Conservation (phyloP, 2,888 invertebrate genomes). For the Antheraea assamensis region DNA sequence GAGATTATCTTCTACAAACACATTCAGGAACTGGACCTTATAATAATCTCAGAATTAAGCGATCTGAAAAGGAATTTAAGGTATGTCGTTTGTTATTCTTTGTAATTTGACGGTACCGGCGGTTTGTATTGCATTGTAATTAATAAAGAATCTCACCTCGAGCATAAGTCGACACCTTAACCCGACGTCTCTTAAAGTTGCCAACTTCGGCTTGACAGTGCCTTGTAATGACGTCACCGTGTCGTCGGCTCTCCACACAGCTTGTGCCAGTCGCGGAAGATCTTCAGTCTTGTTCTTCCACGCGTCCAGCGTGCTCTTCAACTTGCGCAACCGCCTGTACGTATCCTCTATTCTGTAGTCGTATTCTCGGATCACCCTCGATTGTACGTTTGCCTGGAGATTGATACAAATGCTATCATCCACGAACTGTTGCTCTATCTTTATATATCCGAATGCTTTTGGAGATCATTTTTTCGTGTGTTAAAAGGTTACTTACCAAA, state of each 20-base stretch:
- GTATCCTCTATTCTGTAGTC: conserved; percentile 63
- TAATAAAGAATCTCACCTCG: conserved; percentile 45
- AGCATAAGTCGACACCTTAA: conserved; percentile 61
- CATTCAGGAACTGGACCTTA: no score
- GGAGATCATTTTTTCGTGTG: no score
- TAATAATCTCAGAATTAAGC: no score
- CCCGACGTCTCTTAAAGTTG: conserved; percentile 53
- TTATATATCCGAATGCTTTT: not conserved
- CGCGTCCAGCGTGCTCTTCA: conserved; percentile 49
- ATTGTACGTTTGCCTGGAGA: conserved; percentile 69
- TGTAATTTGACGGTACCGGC: no score
- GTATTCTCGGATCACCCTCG: conserved; percentile 68
- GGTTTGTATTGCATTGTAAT: not conserved
- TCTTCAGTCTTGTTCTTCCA: conserved; percentile 72
- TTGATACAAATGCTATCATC: not conserved
- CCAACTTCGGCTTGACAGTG: conserved; percentile 63
- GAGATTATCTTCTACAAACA: no score
- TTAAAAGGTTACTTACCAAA: conserved; percentile 49
- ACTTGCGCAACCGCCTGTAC: conserved; percentile 47
- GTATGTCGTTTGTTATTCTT: no score
- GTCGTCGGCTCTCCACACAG: conserved; percentile 74
- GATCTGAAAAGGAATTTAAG: no score
- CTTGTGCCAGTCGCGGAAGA: conserved; percentile 67
- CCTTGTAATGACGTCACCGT: conserved; percentile 74
- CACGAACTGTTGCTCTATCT: not conserved